Percentiles rank a stretch among this genome's conserved stretches.
Conservation (phyloP, 2,113 vertebrate genomes). For the Trogon melanurus region DNA sequence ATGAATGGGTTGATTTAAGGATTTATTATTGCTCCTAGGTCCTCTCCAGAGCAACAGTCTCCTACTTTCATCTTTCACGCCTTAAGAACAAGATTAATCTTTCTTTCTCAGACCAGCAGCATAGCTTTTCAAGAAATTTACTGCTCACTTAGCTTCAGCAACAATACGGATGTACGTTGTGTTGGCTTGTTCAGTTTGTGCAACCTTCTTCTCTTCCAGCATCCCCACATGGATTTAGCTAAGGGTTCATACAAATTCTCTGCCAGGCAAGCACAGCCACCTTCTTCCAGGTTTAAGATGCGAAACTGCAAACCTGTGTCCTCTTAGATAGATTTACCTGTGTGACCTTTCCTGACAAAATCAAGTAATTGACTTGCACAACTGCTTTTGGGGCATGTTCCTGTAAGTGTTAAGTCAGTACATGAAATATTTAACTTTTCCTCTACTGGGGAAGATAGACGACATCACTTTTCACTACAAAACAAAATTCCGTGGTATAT, state of each 20-base stretch:
- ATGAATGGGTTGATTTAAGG: not conserved
- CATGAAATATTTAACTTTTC: not conserved
- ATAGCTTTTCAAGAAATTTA: not conserved
- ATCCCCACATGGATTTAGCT: not conserved
- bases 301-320: not conserved
- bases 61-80: not conserved
- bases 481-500: not conserved
- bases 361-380: not conserved
- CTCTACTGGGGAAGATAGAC: not conserved
- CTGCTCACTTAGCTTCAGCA: not conserved
- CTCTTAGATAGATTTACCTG: not conserved
- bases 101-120: not conserved
- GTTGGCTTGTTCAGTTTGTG: not conserved
- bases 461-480: not conserved
- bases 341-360: not conserved
- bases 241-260: not conserved
- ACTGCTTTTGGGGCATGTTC: not conserved
- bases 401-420: not conserved
- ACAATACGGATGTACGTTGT: not conserved
- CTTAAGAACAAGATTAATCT: not conserved
- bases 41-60: not conserved
- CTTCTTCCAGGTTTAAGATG: not conserved
- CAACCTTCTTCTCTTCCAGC: not conserved
- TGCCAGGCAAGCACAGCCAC: not conserved
- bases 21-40: not conserved